These are phyloP conservation scores for Ectemnius lituratus DNA, from an alignment of 2,888 invertebrate genomes.

Conservation along the genomic window DNA sequence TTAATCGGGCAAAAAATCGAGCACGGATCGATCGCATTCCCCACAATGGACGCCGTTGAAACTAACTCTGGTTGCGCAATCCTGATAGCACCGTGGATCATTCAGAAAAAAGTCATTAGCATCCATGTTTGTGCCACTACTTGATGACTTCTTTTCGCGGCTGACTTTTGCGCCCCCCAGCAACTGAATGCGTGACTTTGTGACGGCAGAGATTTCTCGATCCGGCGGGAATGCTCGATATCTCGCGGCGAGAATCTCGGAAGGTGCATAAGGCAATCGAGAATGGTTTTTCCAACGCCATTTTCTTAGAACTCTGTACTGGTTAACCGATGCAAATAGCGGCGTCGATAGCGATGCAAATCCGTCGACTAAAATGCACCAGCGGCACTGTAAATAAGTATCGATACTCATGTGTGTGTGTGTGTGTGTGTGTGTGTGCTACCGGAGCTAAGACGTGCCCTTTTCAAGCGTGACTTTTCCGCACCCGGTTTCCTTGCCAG, in stretches of 20 bases:
- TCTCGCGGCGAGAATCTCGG: no score
- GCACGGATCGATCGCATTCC: slow-evolving; percentile 27
- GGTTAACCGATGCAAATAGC: slow-evolving; percentile 16
- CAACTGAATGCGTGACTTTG: no score
- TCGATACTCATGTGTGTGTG: no score
- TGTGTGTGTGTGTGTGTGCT: no score
- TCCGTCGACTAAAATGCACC: slow-evolving; percentile 23
- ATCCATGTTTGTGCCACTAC: background rate
- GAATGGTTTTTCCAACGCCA: background rate
- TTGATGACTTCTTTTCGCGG: no score
- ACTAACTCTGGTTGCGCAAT: slow-evolving; percentile 1
- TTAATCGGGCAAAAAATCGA: no score
- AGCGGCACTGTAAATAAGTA: background rate
- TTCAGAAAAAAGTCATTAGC: slow-evolving; percentile 18
- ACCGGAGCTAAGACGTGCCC: no score
- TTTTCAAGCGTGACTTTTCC: no score
- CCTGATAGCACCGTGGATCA: background rate
- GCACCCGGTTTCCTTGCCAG: no score
- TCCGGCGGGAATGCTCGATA: no score
- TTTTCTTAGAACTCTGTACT: slow-evolving; percentile 14
- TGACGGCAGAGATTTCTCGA: no score
- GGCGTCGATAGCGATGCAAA: slow-evolving; percentile 26
- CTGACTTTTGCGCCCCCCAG: no score
- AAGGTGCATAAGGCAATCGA: slow-evolving; percentile 23
- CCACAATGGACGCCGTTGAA: slow-evolving; percentile 37